Evolutionary conservation across 2,888 invertebrate species (phyloP).

Genomic region (Troides oblongomaculatus): DNA sequence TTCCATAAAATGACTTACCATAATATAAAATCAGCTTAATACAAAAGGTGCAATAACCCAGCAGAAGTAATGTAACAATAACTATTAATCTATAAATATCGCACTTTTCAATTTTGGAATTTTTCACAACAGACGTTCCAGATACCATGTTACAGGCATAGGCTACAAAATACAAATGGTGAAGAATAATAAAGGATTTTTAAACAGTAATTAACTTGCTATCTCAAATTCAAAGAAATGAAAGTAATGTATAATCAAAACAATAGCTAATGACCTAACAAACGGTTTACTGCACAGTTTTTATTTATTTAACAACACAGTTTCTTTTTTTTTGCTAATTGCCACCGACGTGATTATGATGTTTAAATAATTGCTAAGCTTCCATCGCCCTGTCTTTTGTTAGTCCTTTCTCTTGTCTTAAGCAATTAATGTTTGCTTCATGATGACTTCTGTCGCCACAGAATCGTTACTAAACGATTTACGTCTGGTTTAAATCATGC

Average conservation of each 20-base stretch:
- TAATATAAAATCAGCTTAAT: conserved; percentile 52
- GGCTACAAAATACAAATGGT: not conserved
- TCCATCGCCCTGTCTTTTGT: not conserved
- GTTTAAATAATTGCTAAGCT: not conserved
- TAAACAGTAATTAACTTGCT: not conserved
- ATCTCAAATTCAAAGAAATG: not conserved
- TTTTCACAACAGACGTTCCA: conserved; percentile 6
- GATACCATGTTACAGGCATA: conserved; percentile 4
- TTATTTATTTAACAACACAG: not conserved
- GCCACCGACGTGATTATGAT: not conserved
- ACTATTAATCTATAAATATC: conserved; percentile 38
- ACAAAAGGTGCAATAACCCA: conserved; percentile 50
- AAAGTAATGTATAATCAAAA: not conserved
- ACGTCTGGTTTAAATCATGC: not conserved
- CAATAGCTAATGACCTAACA: not conserved
- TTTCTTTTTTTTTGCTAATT: not conserved
- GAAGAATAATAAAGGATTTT: not conserved
- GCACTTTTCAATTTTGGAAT: conserved; percentile 35
- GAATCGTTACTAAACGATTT: not conserved
- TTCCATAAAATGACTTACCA: conserved; percentile 44
- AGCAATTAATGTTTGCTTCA: not conserved
- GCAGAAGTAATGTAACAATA: conserved; percentile 41
- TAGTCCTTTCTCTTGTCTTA: not conserved
- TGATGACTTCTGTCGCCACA: not conserved
- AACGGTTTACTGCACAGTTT: too few species aligned